Base-by-base conservation (phyloP, 1,140 invertebrate genomes). In the Heliconius hermathena region DNA sequence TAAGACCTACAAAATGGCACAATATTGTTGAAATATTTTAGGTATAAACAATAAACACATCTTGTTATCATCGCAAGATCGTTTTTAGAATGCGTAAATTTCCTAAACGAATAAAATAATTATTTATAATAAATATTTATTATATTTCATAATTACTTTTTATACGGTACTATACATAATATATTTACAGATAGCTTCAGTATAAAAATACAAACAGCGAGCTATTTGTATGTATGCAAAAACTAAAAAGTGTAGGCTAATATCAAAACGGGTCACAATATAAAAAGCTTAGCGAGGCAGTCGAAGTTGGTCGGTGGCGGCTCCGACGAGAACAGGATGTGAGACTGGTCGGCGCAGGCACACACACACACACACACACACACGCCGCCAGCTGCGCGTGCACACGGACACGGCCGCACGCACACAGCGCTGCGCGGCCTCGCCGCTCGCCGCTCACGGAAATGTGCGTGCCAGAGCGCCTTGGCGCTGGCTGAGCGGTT, bases 261-360 rank as follows among this genome's bases (percentile, higher is more conserved):
- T 81, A 77, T 77, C 72, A 57, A 84, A 86, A 86, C 83, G 83
- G 90, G 86, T 66, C 60, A 83, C 87, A 89, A 87, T 93, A 92
- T 94, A 93, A 94, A 94, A 94, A 94, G 93, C 92, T 94, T 89
- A 81, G 83, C 85, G 85, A 89, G 88, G 89, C 79, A 71, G 76
- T 77, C 85, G 87, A 91, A 90, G 91, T 88, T 92, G 90, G 86
- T 85, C 86, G 81, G 83, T 86, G 83, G 86, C 90, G 89, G 89
- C 85, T 88, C 87, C 88, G 88, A 87, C 88, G 88, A 88, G 90
- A 94, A 94, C 93, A 94, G 93, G 93, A 93, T 94, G 92, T 93
- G 89, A 88, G 92, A 94, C 93, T 94, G 93, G 92, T 94, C 90
- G 86, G 84, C 90, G 86, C 91, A 87, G 57, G 38, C 78, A 77